Evolutionary conservation across 2,888 invertebrate species (phyloP).

Genomic region (Epirrita christyi): DNA sequence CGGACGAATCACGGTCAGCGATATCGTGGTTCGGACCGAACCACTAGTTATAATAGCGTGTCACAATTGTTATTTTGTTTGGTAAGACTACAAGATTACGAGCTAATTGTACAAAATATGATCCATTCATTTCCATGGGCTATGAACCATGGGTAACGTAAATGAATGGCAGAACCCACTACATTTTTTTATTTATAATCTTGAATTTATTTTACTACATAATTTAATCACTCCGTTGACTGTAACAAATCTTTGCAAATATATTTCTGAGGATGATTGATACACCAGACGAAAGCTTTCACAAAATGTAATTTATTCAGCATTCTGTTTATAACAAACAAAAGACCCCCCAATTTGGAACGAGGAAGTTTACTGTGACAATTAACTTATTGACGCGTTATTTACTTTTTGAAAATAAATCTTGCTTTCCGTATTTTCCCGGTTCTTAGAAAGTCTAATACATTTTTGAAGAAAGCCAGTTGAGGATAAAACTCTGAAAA

Average conservation of each 20-base stretch:
- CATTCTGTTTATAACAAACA: conserved; percentile 63
- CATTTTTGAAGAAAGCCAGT: conserved; percentile 9
- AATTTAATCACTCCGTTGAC: conserved; percentile 57
- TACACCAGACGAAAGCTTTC: conserved; percentile 61
- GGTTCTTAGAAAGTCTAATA: conserved; percentile 14
- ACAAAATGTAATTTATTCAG: conserved; percentile 65
- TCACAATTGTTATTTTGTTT: too few relatives aligned
- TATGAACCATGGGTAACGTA: too few relatives aligned
- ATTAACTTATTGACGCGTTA: conserved; percentile 60
- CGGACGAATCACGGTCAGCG: too few relatives aligned
- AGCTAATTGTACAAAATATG: too few relatives aligned
- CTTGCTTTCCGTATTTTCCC: not conserved
- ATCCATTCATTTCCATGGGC: too few relatives aligned
- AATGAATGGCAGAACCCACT: too few relatives aligned
- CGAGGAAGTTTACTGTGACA: conserved; percentile 58
- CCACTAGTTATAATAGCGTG: too few relatives aligned
- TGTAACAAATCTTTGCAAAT: conserved; percentile 69
- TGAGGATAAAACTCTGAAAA: conserved; percentile 4
- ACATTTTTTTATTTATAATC: too few relatives aligned
- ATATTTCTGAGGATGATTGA: conserved; percentile 68
- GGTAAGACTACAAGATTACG: too few relatives aligned
- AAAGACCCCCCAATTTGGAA: conserved; percentile 54
- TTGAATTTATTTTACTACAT: too few relatives aligned
- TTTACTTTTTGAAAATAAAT: conserved; percentile 28
- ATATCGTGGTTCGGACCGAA: too few relatives aligned